Evolutionary conservation across 2,888 invertebrate species (phyloP), one percentile per base, ranked within the genome.

Genomic region (Nebria brevicollis): DNA sequence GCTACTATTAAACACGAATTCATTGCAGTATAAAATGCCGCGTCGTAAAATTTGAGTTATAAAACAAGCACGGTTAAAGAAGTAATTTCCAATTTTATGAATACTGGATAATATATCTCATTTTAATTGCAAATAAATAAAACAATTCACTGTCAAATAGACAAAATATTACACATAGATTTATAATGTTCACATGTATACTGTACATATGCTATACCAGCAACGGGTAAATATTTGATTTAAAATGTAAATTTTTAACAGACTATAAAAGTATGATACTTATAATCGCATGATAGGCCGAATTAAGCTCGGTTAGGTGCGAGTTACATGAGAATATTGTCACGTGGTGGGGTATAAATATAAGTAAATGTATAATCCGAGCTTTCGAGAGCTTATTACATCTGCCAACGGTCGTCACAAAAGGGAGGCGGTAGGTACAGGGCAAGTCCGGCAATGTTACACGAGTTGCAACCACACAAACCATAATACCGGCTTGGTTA

Each of bases 381-480:
- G 78, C 72, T 78, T 78, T 78, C 78, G 73, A 66, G 65, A 41
- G 78, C 78, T 78, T 78, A 78, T 73, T 78, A 72, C 78, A 78
- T 78, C 73, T 64, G 70, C 70, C 70, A 70, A 70, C 70, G 70
- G 70, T 25, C 70, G 70, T 20, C 70, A 25, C 70, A 70, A 25
- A 25, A 20, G 11, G 70, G 11, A 20, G 26, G 34, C 70, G 34
- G 8, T 10, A 6, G 26, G 26, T 4, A 0, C 70, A 20, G 70
- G 70, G 25, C 26, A 74, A 78, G 78, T 75, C 75, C 65, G 26
- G 65, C 75, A 65, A 75, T 65, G 26, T 75, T 64, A 73, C 73
- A 73, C 73, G 42, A n/a, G 42, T 73, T n/a, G n/a, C 73, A n/a
- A 73, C 73, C 73, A 73, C 73, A 25, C 68, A 70, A 77, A 77